Percentiles rank a stretch among this genome's conserved stretches.
Conservation (phyloP, 2,113 vertebrate species). For the Collichthys lucidus region DNA sequence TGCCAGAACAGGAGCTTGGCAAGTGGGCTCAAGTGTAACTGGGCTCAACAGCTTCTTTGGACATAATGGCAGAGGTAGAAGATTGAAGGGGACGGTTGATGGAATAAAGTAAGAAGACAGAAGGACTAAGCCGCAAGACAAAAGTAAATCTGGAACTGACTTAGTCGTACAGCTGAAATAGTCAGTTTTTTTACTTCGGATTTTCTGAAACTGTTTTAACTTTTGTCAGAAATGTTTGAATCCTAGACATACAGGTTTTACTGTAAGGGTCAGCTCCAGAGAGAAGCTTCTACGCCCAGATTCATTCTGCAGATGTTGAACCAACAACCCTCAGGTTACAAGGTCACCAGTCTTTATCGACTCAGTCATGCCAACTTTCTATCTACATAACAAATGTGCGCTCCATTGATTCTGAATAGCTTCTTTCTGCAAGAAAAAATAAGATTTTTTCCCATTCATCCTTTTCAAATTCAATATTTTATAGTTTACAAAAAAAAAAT, state of each 20-base stretch:
- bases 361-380: neutral
- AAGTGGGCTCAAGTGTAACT: too few relatives aligned
- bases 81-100: too few relatives aligned
- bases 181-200: too few relatives aligned
- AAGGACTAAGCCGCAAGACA: too few relatives aligned
- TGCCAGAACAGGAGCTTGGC: too few relatives aligned
- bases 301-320: neutral
- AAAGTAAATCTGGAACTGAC: too few relatives aligned
- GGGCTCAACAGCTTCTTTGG: too few relatives aligned
- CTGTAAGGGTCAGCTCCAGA: neutral
- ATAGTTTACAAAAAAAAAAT: conserved; percentile 16
- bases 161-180: too few relatives aligned
- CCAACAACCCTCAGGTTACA: neutral
- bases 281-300: neutral
- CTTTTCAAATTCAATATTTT: conserved; percentile 58
- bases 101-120: too few relatives aligned
- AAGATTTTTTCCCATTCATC: conserved; percentile 30
- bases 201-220: neutral
- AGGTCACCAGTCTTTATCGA: neutral
- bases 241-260: neutral
- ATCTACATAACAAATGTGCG: conserved; percentile 5
- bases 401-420: conserved; percentile 24
- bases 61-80: too few relatives aligned
- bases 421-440: conserved; percentile 1
- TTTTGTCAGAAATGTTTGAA: neutral